These are phyloP conservation scores for Cerastis leucographa DNA, from an alignment of 2,888 invertebrate genomes.

Conservation along the genomic window DNA sequence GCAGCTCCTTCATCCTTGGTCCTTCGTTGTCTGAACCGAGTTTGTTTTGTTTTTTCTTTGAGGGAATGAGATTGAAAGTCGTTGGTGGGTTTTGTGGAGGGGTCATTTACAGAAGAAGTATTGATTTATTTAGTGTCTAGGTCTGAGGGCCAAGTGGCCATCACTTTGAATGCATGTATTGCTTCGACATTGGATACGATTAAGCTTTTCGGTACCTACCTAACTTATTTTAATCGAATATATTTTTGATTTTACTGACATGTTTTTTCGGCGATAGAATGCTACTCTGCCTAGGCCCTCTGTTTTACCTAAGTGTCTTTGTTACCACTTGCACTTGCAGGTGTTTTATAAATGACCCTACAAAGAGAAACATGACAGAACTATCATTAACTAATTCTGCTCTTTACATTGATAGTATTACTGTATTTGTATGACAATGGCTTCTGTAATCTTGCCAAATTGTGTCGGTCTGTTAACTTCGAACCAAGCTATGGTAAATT, in stretches of 20 bases:
- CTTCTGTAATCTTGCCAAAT: conserved; percentile 10
- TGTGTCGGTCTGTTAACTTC: conserved; percentile 14
- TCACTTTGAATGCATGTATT: neutral
- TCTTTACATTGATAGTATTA: neutral
- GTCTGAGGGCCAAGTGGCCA: neutral
- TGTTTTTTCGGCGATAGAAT: neutral
- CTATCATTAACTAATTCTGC: neutral
- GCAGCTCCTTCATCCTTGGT: conserved; percentile 21
- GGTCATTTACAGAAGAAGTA: neutral
- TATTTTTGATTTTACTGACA: neutral
- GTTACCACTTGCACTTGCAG: neutral
- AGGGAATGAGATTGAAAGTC: neutral
- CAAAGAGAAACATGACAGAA: neutral
- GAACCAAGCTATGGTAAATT: conserved; percentile 1
- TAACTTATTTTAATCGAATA: neutral
- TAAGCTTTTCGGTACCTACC: neutral
- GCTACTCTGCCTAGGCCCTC: neutral
- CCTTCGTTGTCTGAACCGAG: conserved; percentile 15
- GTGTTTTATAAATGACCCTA: neutral
- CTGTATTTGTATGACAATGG: conserved; percentile 2
- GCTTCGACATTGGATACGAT: too few relatives aligned
- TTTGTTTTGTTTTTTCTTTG: conserved; percentile 1
- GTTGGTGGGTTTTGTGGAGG: neutral
- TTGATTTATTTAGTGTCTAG: neutral
- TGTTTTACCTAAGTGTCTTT: neutral